Evolutionary conservation across 2,113 vertebrate species (phyloP).

Genomic region (Coptodon bakossiorum): DNA sequence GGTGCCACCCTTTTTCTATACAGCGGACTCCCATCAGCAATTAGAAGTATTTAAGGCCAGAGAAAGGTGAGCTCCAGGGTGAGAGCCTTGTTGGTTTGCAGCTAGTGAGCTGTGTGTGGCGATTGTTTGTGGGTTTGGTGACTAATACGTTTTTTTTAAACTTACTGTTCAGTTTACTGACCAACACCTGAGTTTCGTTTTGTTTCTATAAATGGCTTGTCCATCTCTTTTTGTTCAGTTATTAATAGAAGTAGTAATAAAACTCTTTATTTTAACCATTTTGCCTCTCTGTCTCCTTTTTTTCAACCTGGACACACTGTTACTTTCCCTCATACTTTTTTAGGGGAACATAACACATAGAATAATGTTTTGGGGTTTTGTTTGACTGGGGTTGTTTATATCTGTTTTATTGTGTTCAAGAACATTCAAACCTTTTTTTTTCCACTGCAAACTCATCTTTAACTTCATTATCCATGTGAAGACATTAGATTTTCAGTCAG

Average conservation of each 20-base stretch:
- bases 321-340: neutral
- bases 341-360: neutral
- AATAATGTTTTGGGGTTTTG: neutral
- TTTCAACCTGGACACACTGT: neutral
- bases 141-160: neutral
- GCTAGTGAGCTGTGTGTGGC: neutral
- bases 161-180: neutral
- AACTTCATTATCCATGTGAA: neutral
- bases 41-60: neutral
- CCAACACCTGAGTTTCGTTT: neutral
- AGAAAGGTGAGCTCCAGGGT: neutral
- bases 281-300: neutral
- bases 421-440: neutral
- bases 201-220: neutral
- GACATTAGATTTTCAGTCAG: neutral
- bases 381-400: neutral
- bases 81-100: neutral
- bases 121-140: neutral
- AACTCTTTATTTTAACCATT: neutral
- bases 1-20: neutral
- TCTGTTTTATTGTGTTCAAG: neutral
- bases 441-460: neutral
- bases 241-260: neutral
- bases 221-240: neutral
- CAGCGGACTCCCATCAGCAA: neutral